phyloP scores from a whole-genome alignment of 2,888 invertebrate genomes.

The Drosophila parthenogenetica region DNA sequence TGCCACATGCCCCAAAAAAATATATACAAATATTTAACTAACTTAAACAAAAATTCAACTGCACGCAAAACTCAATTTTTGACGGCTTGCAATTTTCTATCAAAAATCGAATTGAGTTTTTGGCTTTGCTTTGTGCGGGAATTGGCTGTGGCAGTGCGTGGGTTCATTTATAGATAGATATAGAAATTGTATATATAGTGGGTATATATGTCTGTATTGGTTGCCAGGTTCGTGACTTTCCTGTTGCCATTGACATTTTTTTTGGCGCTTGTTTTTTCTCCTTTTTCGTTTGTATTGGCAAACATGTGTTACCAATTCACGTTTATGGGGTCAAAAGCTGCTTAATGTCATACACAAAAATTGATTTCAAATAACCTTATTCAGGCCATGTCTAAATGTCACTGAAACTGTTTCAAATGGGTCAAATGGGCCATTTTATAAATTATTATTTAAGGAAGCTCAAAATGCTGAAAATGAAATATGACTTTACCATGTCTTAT shows the following conservation, averaged over 20 bases:
- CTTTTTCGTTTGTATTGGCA: conserved; percentile 2
- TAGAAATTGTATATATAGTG: background rate
- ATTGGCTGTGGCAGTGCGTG: conserved; percentile 36
- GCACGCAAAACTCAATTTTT: conserved; percentile 18
- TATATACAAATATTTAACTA: background rate
- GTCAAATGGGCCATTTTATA: background rate
- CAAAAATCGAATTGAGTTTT: conserved; percentile 18
- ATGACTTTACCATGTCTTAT: background rate
- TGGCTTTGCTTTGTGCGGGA: background rate
- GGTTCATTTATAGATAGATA: background rate
- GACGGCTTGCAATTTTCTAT: conserved; percentile 21
- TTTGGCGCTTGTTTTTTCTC: conserved; percentile 12
- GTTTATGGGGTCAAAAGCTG: conserved; percentile 4
- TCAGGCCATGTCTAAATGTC: conserved; percentile 17
- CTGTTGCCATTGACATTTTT: conserved; percentile 59
- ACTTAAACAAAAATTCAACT: conserved; percentile 20
- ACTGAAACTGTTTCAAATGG: background rate
- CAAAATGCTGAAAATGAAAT: background rate
- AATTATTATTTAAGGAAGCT: background rate
- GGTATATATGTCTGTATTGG: conserved; percentile 9
- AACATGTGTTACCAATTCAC: conserved; percentile 19
- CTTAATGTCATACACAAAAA: conserved; percentile 37
- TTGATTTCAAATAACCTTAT: conserved; percentile 11
- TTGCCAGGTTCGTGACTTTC: conserved; percentile 46
- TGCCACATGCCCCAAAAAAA: conserved; percentile 44